Base-by-base conservation (phyloP, 2,888 invertebrate species). In the Homarus gammarus region DNA sequence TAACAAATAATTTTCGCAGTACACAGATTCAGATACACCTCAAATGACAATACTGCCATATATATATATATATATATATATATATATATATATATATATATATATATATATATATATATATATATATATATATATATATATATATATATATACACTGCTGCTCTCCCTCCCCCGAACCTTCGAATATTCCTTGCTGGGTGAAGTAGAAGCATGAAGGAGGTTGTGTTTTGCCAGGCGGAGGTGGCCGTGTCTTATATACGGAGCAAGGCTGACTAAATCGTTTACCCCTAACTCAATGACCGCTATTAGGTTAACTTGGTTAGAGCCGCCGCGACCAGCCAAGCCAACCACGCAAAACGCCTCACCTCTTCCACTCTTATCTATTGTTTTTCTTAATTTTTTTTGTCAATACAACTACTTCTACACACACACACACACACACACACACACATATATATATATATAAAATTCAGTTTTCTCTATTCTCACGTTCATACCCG, bases 231-330 rank as follows among this genome's bases (percentile, higher is more conserved):
- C 75, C 22, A 10, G 33, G 12, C 15, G 49, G 31, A 27, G 77
- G 18, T 73, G 73, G 49, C n/a, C 44, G 83, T 75, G 49, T 88
- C 88, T 88, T 88, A 88, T 88, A 88, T 88, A 88, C 88, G 88
- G 88, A 83, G 83, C 51, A 83, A 88, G 83, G 31, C 75, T 33
- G 64, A 88, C 88, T 88, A 88, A 88, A 88, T 88, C 83, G 83
- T 88, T 88, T 88, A 88, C 88, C 88, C n/a, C 83, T 88, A 88
- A 88, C 88, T 88, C 88, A 88, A 88, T 88, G 88, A 88, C 88
- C 68, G 88, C 75, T 88, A 88, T 88, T 88, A 88, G 83, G 88
- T 70, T 88, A 88, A 88, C 88, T 88, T 83, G 68, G 88, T 88
- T 88, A 88, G 77, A 36, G 31, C 83, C 40, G 6, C 44, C 44